A percentile compares a stretch with the other conserved stretches of the same genome.
Evolutionary conservation across 2,888 invertebrate genomes (phyloP).

Genomic region (Sarcophaga carnaria): DNA sequence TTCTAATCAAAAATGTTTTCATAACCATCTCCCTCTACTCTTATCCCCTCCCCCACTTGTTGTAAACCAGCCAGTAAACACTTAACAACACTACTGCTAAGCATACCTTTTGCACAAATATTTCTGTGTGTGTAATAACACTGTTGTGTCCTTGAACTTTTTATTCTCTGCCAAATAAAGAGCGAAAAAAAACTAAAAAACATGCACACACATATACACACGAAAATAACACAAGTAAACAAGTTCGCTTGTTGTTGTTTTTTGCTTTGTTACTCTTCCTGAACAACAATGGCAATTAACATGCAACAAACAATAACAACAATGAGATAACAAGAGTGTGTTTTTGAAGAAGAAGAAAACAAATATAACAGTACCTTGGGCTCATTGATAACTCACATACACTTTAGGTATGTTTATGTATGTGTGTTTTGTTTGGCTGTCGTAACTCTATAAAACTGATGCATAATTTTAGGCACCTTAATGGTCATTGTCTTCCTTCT

Average conservation of each 20-base stretch:
- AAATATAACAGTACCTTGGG: not conserved
- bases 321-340: not conserved
- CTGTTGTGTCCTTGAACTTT: slow-evolving; percentile 48
- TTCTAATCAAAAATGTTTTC: slow-evolving; percentile 23
- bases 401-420: too few species aligned
- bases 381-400: too few species aligned
- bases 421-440: not conserved
- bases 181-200: slow-evolving; percentile 1
- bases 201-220: too few species aligned
- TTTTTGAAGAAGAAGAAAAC: not conserved
- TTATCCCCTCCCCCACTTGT: not conserved
- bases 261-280: too few species aligned
- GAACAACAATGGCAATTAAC: slow-evolving; percentile 17
- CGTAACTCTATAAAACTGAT: slow-evolving; percentile 9
- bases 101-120: too few species aligned
- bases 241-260: slow-evolving; percentile 2
- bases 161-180: not conserved
- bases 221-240: slow-evolving; percentile 13
- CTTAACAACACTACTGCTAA: not conserved
- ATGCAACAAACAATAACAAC: slow-evolving; percentile 5
- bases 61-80: not conserved
- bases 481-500: too few species aligned
- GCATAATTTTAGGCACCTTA: slow-evolving; percentile 46
- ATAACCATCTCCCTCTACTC: not conserved
- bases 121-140: not conserved